Percentiles rank a stretch among this genome's conserved stretches.
These are phyloP conservation scores for Pectinophora gossypiella DNA, from an alignment of 1,140 invertebrate species.

Conservation along the genomic window DNA sequence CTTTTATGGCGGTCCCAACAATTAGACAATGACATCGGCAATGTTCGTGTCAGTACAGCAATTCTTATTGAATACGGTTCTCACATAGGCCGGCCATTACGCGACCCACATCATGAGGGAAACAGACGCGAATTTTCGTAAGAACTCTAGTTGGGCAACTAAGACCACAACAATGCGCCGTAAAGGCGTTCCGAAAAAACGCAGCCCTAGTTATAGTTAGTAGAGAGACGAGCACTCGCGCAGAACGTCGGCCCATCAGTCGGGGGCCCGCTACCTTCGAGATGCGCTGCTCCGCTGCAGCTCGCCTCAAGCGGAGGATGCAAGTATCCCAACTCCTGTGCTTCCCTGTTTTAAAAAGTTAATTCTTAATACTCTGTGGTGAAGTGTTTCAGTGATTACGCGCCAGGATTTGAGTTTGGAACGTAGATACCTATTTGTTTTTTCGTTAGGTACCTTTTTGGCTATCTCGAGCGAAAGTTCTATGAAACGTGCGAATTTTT, in stretches of 20 bases:
- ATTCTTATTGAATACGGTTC: neutral
- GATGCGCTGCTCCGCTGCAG: conserved; percentile 56
- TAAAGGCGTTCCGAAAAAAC: conserved; percentile 45
- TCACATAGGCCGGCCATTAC: neutral
- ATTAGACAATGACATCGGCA: too few species aligned
- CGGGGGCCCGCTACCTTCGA: conserved; percentile 23
- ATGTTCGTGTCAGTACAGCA: neutral
- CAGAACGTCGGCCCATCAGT: conserved; percentile 32
- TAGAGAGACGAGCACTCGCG: conserved; percentile 34
- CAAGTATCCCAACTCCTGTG: conserved; percentile 52
- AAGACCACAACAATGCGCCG: conserved; percentile 45
- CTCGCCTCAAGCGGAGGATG: conserved; percentile 50
- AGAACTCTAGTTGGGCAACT: conserved; percentile 30
- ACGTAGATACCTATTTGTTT: too few species aligned
- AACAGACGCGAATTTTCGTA: conserved; percentile 31
- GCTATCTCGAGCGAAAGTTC: too few species aligned
- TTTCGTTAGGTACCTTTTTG: too few species aligned
- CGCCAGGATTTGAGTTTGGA: too few species aligned
- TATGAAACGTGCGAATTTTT: too few species aligned
- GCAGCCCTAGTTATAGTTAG: conserved; percentile 54
- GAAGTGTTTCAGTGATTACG: too few species aligned
- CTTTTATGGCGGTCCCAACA: too few species aligned
- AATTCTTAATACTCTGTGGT: too few species aligned
- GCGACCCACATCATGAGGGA: conserved; percentile 1
- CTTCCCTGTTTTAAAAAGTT: too few species aligned